These are phyloP conservation scores for Pollenia labialis DNA, from an alignment of 2,888 invertebrate species.

Conservation along the genomic window DNA sequence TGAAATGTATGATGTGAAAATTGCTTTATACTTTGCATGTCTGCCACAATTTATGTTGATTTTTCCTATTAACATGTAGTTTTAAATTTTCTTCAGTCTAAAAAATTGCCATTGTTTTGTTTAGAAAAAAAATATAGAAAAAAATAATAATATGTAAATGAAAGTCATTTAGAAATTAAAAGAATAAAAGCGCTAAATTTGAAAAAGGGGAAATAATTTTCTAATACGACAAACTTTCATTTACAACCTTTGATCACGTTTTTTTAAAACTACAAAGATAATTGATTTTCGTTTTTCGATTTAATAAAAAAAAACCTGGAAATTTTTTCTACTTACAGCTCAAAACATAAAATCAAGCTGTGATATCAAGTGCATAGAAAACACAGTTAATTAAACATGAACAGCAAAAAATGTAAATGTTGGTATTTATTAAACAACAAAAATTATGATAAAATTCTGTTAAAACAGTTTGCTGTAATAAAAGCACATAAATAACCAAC, in stretches of 20 bases:
- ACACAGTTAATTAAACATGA: slow-evolving; percentile 51
- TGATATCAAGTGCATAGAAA: slow-evolving; percentile 50
- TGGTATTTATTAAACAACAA: slow-evolving; percentile 31
- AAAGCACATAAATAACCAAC: neutral
- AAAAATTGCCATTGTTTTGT: slow-evolving; percentile 37
- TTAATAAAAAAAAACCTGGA: neutral
- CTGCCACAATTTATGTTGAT: slow-evolving; percentile 58
- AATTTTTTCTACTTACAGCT: neutral
- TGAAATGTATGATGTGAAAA: slow-evolving; percentile 61
- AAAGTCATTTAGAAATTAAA: slow-evolving; percentile 50
- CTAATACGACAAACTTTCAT: slow-evolving; percentile 49
- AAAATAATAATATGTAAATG: slow-evolving; percentile 24
- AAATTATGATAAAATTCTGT: slow-evolving; percentile 28
- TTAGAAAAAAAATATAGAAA: slow-evolving; percentile 1
- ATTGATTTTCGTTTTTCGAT: slow-evolving; percentile 24
- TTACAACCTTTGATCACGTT: slow-evolving; percentile 37
- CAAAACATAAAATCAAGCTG: slow-evolving; percentile 7
- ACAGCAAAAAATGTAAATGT: slow-evolving; percentile 39
- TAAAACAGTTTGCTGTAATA: slow-evolving; percentile 39
- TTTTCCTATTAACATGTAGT: slow-evolving; percentile 62
- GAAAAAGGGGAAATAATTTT: neutral
- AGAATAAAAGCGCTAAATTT: neutral
- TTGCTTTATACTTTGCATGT: slow-evolving; percentile 56
- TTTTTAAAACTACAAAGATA: neutral
- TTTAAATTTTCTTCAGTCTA: slow-evolving; percentile 55